phyloP scores from a whole-genome alignment of 2,888 invertebrate species.

The Apodemia hepburni region DNA sequence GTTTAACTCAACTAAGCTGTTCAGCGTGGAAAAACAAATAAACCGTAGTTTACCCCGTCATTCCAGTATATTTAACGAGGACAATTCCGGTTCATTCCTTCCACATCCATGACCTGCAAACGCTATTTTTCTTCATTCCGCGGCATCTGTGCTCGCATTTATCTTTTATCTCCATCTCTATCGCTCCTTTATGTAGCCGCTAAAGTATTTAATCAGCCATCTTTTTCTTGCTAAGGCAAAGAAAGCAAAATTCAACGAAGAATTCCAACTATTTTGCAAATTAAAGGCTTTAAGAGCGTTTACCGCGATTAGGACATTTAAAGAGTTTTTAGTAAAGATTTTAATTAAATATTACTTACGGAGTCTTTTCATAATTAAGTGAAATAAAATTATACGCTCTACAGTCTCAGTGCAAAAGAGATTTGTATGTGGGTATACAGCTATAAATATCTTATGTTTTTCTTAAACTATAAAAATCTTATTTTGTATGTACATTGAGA shows the following conservation, averaged over 20 bases:
- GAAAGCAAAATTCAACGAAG: constrained; percentile 10
- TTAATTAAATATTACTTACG: constrained; percentile 12
- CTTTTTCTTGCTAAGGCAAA: constrained; percentile 14
- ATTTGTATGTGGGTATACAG: too few species aligned
- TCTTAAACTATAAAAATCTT: too few species aligned
- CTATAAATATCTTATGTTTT: too few species aligned
- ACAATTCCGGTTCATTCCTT: constrained; percentile 38
- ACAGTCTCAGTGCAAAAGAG: neutral
- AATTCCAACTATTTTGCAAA: constrained; percentile 9
- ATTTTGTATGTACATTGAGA: too few species aligned
- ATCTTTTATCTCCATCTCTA: constrained; percentile 38
- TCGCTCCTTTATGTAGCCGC: constrained; percentile 25
- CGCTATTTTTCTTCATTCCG: constrained; percentile 52
- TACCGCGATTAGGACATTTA: constrained; percentile 15
- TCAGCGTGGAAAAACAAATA: constrained; percentile 8
- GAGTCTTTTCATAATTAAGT: constrained; percentile 8
- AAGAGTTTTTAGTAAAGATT: constrained; percentile 13
- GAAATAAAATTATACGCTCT: neutral
- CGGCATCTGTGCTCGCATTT: constrained; percentile 43
- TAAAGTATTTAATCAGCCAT: constrained; percentile 7
- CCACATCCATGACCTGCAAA: constrained; percentile 37
- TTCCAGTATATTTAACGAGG: constrained; percentile 37
- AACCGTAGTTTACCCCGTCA: constrained; percentile 24
- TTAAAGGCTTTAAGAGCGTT: constrained; percentile 11
- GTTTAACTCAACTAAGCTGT: neutral